Conservation (phyloP, 2,113 vertebrate genomes). For the Litocranius walleri region DNA sequence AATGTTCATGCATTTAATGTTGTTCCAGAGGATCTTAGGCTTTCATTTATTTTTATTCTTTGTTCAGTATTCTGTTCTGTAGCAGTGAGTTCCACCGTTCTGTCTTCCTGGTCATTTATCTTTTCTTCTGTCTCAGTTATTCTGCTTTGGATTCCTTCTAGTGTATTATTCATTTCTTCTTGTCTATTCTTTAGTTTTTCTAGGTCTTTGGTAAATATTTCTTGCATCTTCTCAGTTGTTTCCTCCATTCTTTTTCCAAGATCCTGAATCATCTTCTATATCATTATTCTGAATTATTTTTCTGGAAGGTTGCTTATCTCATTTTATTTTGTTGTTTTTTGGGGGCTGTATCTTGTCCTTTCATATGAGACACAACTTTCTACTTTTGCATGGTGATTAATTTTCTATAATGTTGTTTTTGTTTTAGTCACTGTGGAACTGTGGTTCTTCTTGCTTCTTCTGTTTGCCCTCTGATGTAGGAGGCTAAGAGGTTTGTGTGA, state of each 20-base stretch:
- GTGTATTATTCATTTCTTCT: background rate
- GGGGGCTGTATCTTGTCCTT: background rate
- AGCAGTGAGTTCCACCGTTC: background rate
- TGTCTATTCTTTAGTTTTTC: background rate
- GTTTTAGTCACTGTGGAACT: background rate
- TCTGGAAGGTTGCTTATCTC: background rate
- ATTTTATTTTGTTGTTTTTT: fast-evolving
- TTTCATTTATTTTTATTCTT: background rate
- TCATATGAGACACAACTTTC: background rate
- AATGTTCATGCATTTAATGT: background rate
- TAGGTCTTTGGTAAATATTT: background rate
- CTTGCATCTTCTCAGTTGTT: background rate
- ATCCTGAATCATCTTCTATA: background rate
- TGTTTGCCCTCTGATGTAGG: background rate
- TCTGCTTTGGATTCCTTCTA: background rate
- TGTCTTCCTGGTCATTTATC: background rate
- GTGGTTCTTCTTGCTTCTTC: background rate
- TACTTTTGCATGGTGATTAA: background rate
- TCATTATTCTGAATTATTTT: background rate
- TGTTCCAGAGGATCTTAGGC: background rate
- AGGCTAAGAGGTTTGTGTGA: background rate
- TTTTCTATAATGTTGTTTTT: background rate
- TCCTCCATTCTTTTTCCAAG: background rate
- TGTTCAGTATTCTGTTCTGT: background rate
- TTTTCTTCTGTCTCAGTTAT: background rate